Evolutionary conservation across 2,888 invertebrate species (phyloP).

Genomic region (Leucozona laternaria): DNA sequence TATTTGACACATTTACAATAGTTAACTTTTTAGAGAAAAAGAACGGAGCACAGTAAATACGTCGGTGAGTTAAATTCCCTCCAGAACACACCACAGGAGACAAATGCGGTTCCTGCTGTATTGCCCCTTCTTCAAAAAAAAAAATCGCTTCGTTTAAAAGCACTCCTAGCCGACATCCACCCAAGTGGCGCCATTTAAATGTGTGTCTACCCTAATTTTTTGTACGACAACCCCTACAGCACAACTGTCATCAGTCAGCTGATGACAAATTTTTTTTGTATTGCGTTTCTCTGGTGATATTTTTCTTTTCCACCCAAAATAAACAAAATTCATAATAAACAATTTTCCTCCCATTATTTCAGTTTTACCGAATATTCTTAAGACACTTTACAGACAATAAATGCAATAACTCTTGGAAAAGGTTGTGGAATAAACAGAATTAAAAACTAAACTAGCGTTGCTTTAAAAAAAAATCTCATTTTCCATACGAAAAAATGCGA

Average conservation of each 20-base stretch:
- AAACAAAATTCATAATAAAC: conserved; percentile 6
- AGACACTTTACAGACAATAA: neutral
- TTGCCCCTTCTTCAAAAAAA: no score
- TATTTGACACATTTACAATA: no score
- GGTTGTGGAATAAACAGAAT: neutral
- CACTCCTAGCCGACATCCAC: no score
- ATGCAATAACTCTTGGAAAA: neutral
- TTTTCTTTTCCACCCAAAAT: neutral
- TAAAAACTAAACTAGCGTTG: neutral
- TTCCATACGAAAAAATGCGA: conserved; percentile 2
- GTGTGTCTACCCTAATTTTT: neutral
- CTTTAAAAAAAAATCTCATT: neutral
- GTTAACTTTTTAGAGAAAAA: no score
- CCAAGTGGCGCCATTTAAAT: neutral
- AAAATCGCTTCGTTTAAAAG: no score
- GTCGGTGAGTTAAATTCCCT: no score
- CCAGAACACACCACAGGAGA: no score
- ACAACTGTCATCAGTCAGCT: neutral
- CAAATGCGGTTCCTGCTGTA: no score
- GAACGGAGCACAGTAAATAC: no score
- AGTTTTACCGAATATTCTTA: neutral
- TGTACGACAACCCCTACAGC: neutral
- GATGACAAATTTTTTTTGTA: neutral
- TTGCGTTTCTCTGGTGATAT: conserved; percentile 1
- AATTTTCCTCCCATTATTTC: neutral